Evolutionary conservation across 2,888 invertebrate genomes (phyloP), one percentile per base, ranked within the genome.

Genomic region (Drosophila mimica): DNA sequence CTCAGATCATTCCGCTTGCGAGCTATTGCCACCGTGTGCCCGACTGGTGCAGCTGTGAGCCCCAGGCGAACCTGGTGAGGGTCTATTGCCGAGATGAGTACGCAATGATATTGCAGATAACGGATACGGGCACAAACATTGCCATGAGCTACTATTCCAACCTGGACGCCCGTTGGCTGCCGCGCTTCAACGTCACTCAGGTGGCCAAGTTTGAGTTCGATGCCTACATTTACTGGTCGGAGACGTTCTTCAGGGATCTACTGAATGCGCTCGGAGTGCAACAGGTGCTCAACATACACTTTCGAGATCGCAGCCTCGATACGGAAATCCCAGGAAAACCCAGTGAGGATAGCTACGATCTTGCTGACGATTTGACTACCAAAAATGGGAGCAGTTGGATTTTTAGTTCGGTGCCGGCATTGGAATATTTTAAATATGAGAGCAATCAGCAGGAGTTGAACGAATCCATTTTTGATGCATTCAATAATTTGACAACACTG

Each of bases 181-280:
- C 87, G 7, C 66, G 74, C 4, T 76, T 87, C 36, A 67, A 83
- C 59, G 70, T 87, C 31, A 59, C 33, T 3, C 70, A 75, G 20
- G 70, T 87, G 58, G 69, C 59, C 0, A 74, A 74, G 54, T 82
- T 90, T 33, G 89, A 90, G 54, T 86, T 87, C 34, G 90, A 87
- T 34, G 87, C 87, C 0, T 90, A 87, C 40, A 70, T 54, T 46
- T 87, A 75, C 60, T 87, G 87, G 87, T 74, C 82, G 31, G 70
- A 74, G 15, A 57, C 75, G 0, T 88, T 90, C n/a, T 68, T 90
- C 4, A 25, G 36, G 1, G 80, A 88, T 5, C 48, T 87, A 6
- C 33, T 90, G n/a, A 13, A 61, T 6, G 40, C 66, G 1, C 20
- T 87, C 7, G 90, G 80, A 0, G 79, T 90, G 20, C 17, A 49